phyloP scores from a whole-genome alignment of 2,113 vertebrate genomes.

The Alaudala cheleensis region DNA sequence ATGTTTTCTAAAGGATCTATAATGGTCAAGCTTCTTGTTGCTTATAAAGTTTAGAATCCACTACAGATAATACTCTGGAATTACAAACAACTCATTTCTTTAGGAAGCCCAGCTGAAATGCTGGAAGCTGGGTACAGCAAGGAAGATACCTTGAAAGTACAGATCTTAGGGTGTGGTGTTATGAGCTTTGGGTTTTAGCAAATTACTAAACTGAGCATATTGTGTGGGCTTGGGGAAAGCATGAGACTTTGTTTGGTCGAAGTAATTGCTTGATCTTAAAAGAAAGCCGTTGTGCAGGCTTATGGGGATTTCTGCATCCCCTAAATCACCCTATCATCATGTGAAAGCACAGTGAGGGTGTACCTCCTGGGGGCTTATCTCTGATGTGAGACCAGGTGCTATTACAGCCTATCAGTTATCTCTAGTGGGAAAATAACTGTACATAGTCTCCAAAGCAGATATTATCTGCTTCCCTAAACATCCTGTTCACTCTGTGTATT shows the following conservation, averaged over 20 bases:
- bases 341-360: not conserved
- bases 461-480: constrained; percentile 38
- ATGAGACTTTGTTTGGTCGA: not conserved
- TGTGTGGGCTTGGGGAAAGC: not conserved
- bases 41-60: not conserved
- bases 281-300: not conserved
- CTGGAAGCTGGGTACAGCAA: not conserved
- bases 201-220: not conserved
- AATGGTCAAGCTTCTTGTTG: not conserved
- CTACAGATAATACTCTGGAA: not conserved
- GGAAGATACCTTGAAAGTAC: not conserved
- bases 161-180: not conserved
- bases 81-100: accelerated
- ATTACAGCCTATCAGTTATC: not conserved
- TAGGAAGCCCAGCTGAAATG: not conserved
- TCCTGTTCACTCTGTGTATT: not conserved
- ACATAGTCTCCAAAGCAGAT: not conserved
- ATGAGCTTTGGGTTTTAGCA: not conserved
- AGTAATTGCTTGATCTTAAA: not conserved
- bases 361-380: constrained; percentile 10
- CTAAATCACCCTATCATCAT: not conserved
- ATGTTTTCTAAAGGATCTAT: not conserved
- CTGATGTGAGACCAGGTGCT: constrained; percentile 31
- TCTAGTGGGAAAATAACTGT: constrained; percentile 45
- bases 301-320: not conserved